Evolutionary conservation across 2,888 invertebrate species (phyloP).

Genomic region (Anthrax anthrax): DNA sequence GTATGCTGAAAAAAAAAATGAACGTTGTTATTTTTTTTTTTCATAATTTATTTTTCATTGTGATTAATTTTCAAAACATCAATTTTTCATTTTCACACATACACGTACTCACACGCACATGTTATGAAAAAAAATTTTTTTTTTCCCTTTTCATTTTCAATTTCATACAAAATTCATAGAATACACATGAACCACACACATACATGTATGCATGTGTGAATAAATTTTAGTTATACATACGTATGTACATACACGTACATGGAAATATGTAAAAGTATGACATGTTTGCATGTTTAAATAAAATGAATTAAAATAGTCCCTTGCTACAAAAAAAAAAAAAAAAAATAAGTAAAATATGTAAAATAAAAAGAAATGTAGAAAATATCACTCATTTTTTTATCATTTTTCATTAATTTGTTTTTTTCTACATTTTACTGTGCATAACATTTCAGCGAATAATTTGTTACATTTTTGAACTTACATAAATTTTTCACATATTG

Average conservation of each 20-base stretch:
- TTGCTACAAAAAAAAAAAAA: too few relatives aligned
- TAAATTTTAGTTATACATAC: not conserved
- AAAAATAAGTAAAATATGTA: too few relatives aligned
- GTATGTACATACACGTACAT: not conserved
- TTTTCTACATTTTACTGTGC: too few relatives aligned
- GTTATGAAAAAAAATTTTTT: too few relatives aligned
- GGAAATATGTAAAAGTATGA: too few relatives aligned
- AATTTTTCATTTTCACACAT: not conserved
- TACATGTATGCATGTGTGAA: not conserved
- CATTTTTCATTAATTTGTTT: not conserved
- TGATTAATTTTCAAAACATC: not conserved
- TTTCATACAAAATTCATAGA: too few relatives aligned
- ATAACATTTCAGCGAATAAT: not conserved
- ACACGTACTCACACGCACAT: not conserved
- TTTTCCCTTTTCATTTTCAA: too few relatives aligned
- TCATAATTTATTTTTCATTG: not conserved
- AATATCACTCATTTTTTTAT: not conserved
- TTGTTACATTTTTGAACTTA: not conserved
- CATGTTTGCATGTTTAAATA: not conserved
- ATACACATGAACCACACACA: not conserved
- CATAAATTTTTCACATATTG: not conserved
- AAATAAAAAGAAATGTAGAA: not conserved
- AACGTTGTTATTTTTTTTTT: constrained; percentile 9
- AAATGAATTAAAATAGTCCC: not conserved
- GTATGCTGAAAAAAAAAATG: too few relatives aligned